phyloP scores from a whole-genome alignment of 64 coral and sea anemone species.

The Acropora tenuis region DNA sequence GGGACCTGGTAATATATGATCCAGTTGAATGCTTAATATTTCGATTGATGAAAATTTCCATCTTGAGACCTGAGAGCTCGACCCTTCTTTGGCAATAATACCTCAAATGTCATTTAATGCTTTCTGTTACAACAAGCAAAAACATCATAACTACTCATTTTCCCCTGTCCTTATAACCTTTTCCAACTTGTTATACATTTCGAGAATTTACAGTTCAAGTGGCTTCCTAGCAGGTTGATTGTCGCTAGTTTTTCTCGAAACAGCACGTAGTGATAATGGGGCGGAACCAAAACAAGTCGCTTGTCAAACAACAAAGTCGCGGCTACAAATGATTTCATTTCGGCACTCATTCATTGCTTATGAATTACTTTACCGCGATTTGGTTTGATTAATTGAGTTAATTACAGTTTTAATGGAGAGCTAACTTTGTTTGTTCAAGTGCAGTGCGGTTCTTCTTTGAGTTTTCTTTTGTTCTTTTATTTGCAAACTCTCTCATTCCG shows the following conservation, averaged over 20 bases:
- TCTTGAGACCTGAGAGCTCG: too few species aligned
- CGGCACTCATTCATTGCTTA: conserved; percentile 12
- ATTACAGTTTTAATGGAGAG: conserved; percentile 17
- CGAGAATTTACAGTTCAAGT: neutral
- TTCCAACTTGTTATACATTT: too few species aligned
- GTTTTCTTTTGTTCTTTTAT: neutral
- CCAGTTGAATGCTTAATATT: too few species aligned
- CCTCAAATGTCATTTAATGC: too few species aligned
- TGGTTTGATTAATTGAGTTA: conserved; percentile 21
- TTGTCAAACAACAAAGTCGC: neutral
- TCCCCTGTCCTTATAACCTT: too few species aligned
- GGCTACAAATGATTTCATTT: conserved; percentile 8
- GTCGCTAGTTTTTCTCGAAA: too few species aligned
- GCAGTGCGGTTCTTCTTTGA: conserved; percentile 29
- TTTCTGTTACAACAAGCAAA: too few species aligned
- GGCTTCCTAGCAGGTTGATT: neutral
- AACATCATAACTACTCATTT: too few species aligned
- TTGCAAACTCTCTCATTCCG: neutral
- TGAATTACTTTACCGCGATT: conserved; percentile 18
- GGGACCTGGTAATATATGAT: too few species aligned
- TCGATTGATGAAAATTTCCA: too few species aligned
- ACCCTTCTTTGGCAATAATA: too few species aligned
- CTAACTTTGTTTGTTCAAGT: conserved; percentile 50
- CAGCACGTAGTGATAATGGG: too few species aligned
- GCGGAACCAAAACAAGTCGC: neutral